A percentile compares a stretch with the other conserved stretches of the same genome.
These are phyloP conservation scores for Sipha maydis DNA, from an alignment of 2,888 invertebrate species.

Conservation along the genomic window DNA sequence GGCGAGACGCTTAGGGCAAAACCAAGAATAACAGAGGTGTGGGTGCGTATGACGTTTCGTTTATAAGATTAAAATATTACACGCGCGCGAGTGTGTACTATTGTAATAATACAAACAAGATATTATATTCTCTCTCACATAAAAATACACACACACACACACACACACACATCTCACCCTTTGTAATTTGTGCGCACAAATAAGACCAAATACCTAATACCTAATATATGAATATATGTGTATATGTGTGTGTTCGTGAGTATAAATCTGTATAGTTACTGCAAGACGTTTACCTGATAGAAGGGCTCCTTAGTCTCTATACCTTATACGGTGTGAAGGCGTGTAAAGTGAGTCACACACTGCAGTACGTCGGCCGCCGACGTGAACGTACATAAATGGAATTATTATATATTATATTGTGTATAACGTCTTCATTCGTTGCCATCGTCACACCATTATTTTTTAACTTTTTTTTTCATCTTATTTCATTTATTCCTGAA, in stretches of 20 bases:
- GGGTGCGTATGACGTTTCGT: neutral
- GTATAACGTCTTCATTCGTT: conserved; percentile 20
- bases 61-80: neutral
- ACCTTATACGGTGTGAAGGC: conserved; percentile 38
- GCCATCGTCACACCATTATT: conserved; percentile 1
- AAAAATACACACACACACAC: neutral
- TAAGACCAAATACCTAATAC: neutral
- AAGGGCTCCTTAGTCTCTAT: conserved; percentile 31
- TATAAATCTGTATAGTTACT: neutral
- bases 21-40: neutral
- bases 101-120: neutral
- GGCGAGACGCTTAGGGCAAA: neutral
- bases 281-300: neutral
- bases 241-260: neutral
- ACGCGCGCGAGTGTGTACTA: too few species aligned
- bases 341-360: conserved; percentile 36
- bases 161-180: neutral
- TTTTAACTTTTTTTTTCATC: neutral
- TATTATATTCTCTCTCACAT: neutral
- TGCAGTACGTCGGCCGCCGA: neutral
- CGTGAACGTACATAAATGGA: conserved; percentile 40
- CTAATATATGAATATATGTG: too few species aligned
- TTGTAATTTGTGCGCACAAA: neutral
- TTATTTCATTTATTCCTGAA: neutral
- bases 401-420: conserved; percentile 21